These are phyloP conservation scores for Caradrina kadenii DNA, from an alignment of 2,888 invertebrate species.

Conservation along the genomic window DNA sequence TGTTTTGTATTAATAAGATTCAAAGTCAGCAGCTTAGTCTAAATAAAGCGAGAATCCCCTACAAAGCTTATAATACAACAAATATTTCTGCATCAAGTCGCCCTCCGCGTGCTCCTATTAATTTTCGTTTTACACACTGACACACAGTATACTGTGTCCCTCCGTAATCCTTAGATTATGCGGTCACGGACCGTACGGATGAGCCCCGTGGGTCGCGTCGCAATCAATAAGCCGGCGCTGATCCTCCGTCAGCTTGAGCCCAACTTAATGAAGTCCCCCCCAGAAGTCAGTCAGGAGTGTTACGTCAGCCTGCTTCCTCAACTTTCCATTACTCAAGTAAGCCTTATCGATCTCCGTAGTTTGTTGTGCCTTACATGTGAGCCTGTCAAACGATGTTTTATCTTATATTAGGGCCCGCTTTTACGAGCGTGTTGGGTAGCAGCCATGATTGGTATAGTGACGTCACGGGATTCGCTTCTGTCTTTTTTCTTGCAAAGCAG, in stretches of 20 bases:
- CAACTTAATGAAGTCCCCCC: slow-evolving; percentile 76
- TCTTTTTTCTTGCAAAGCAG: slow-evolving; percentile 53
- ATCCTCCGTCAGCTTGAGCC: slow-evolving; percentile 75
- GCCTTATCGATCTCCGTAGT: slow-evolving; percentile 52
- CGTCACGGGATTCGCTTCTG: slow-evolving; percentile 48
- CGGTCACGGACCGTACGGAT: slow-evolving; percentile 65
- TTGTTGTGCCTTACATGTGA: slow-evolving; percentile 48
- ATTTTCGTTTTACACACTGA: slow-evolving; percentile 67
- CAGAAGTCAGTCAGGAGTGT: slow-evolving; percentile 58
- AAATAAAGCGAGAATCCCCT: slow-evolving; percentile 18
- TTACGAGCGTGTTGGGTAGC: slow-evolving; percentile 47
- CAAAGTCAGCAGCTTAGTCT: slow-evolving; percentile 2
- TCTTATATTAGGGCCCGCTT: slow-evolving; percentile 51
- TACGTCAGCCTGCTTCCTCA: slow-evolving; percentile 47
- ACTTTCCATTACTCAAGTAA: slow-evolving; percentile 62
- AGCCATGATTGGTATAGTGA: slow-evolving; percentile 52
- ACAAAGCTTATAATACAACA: slow-evolving; percentile 34
- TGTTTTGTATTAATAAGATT: background rate
- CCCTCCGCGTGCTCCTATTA: slow-evolving; percentile 53
- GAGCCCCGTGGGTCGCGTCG: slow-evolving; percentile 65
- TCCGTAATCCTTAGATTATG: slow-evolving; percentile 76
- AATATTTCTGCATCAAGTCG: slow-evolving; percentile 55
- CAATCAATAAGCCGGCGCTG: slow-evolving; percentile 74
- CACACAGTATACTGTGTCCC: slow-evolving; percentile 69
- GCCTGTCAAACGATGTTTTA: slow-evolving; percentile 53